Evolutionary conservation across 2,888 invertebrate species (phyloP).

Genomic region (Dyspetes luteomarginatus): DNA sequence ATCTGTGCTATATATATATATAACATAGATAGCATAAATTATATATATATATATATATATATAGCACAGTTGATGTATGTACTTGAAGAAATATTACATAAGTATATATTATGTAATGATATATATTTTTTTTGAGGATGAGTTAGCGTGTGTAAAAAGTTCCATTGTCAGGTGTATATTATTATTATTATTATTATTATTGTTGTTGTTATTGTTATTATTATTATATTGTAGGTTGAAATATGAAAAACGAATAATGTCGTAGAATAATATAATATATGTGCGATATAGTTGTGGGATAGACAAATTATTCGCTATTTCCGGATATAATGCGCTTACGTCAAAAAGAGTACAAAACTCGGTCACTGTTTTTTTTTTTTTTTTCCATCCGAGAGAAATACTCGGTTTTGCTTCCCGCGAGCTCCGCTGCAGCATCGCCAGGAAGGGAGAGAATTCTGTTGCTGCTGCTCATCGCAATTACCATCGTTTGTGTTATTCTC

Average conservation of each 20-base stretch:
- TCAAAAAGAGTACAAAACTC: conserved; percentile 34
- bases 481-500: conserved; percentile 58
- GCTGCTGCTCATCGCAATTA: conserved; percentile 59
- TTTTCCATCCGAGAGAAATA: not conserved
- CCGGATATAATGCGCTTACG: conserved; percentile 44
- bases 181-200: too few species aligned
- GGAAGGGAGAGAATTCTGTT: conserved; percentile 43
- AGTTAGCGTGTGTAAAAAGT: too few species aligned
- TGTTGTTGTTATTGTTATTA: too few species aligned
- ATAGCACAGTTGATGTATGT: too few species aligned
- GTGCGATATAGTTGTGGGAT: conserved; percentile 26
- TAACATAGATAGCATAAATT: not conserved
- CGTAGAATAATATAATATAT: conserved; percentile 28
- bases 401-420: not conserved
- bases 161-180: too few species aligned
- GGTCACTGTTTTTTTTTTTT: conserved; percentile 46
- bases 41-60: too few species aligned
- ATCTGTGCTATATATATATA: not conserved
- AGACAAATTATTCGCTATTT: conserved; percentile 53
- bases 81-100: too few species aligned
- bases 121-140: too few species aligned
- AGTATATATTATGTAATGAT: too few species aligned
- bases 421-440: conserved; percentile 33
- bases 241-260: not conserved
- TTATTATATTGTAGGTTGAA: not conserved